Conservation (phyloP, 2,888 invertebrate species). For the Athripsodes cinereus region DNA sequence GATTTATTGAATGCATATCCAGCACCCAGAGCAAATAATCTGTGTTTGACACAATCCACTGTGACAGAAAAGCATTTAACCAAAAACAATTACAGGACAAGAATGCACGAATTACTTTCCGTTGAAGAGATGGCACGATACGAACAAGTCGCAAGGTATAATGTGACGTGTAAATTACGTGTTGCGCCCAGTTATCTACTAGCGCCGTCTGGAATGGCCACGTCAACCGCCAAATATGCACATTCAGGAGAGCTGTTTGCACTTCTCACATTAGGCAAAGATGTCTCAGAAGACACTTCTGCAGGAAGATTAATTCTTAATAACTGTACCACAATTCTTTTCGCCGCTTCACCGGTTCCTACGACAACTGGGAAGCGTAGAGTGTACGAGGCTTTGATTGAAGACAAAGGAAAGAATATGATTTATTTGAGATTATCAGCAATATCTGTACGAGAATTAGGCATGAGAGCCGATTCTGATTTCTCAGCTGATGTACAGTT, state of each 20-base stretch:
- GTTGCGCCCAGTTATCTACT: conserved; percentile 63
- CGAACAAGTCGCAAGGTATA: conserved; percentile 63
- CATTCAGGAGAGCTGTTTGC: conserved; percentile 72
- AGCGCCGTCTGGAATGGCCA: conserved; percentile 60
- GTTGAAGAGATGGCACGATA: conserved; percentile 72
- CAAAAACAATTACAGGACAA: conserved; percentile 62
- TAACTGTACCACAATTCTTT: conserved; percentile 65
- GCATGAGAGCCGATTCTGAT: conserved; percentile 56
- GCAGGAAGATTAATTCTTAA: conserved; percentile 72
- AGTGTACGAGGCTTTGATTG: conserved; percentile 71
- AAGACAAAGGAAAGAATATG: conserved; percentile 73
- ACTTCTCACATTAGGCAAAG: conserved; percentile 62
- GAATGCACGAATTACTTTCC: conserved; percentile 69
- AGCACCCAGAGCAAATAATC: conserved; percentile 58
- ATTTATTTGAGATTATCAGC: conserved; percentile 68
- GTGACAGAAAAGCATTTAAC: conserved; percentile 57
- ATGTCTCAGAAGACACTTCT: conserved; percentile 75
- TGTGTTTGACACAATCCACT: conserved; percentile 62
- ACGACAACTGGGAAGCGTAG: conserved; percentile 35
- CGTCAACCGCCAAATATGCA: conserved; percentile 70
- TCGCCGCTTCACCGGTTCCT: conserved; percentile 37
- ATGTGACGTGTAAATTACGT: conserved; percentile 57
- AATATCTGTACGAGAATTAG: conserved; percentile 56
- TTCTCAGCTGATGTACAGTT: conserved; percentile 71
- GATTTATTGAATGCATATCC: conserved; percentile 57